These are phyloP conservation scores for Cyclura pinguis DNA, from an alignment of 2,797 vertebrate genomes.

Conservation along the genomic window DNA sequence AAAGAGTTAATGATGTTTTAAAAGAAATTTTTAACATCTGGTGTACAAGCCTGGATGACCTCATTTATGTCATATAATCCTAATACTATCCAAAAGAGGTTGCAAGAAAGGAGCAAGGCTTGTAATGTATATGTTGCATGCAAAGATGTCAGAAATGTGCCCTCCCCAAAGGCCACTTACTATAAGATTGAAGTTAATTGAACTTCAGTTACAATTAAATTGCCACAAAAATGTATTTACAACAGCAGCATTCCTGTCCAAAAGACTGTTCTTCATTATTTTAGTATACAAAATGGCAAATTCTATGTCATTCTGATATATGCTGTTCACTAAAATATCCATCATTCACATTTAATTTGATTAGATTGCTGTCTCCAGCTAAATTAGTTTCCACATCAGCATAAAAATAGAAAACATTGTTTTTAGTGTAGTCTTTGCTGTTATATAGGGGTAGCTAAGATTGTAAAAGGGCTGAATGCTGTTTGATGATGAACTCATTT, in stretches of 20 bases:
- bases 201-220: conserved; percentile 51
- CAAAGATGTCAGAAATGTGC: conserved; percentile 59
- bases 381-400: conserved; percentile 33
- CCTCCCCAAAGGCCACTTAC: conserved; percentile 52
- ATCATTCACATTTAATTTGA: conserved; percentile 34
- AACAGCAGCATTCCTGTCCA: conserved; percentile 54
- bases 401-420: conserved; percentile 17
- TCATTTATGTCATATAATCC: conserved; percentile 65
- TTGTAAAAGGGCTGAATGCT: not conserved
- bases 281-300: conserved; percentile 48
- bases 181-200: conserved; percentile 45
- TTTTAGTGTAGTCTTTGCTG: conserved; percentile 23
- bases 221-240: conserved; percentile 54
- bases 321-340: conserved; percentile 36
- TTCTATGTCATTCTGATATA: conserved; percentile 41
- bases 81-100: conserved; percentile 58
- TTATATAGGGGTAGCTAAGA: not conserved
- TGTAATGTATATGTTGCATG: conserved; percentile 65
- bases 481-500: not conserved
- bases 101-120: conserved; percentile 52
- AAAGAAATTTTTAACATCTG: conserved; percentile 56
- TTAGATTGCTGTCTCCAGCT: not conserved
- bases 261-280: conserved; percentile 48
- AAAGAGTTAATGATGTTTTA: conserved; percentile 61
- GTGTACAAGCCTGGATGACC: conserved; percentile 60